Conservation (phyloP, 1,140 invertebrate genomes). For the Luehdorfia chinensis region DNA sequence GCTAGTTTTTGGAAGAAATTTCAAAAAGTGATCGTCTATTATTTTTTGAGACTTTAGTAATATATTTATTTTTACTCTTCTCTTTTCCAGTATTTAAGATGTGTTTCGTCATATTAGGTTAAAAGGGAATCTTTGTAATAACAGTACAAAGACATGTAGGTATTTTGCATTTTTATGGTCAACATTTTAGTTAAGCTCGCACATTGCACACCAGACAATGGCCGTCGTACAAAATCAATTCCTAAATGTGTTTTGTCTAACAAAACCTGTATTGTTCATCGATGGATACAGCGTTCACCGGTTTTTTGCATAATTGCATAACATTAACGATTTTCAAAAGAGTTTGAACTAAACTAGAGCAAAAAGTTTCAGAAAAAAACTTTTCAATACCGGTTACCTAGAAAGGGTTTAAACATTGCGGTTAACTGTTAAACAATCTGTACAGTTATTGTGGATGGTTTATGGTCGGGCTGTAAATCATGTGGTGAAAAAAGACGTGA, state of each 20-base stretch:
- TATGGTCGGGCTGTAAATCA: slow-evolving; percentile 68
- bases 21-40: no score
- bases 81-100: slow-evolving; percentile 7
- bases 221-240: slow-evolving; percentile 22
- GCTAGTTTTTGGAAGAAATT: no score
- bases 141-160: slow-evolving; percentile 14
- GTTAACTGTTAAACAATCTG: slow-evolving; percentile 73
- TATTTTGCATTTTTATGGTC: slow-evolving; percentile 22
- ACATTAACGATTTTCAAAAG: slow-evolving; percentile 50
- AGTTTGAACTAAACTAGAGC: slow-evolving; percentile 57
- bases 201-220: slow-evolving; percentile 27
- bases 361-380: slow-evolving; percentile 52
- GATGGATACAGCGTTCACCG: slow-evolving; percentile 35
- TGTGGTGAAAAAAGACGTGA: slow-evolving; percentile 66
- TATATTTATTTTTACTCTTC: no score
- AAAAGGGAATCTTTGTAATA: slow-evolving; percentile 12
- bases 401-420: slow-evolving; percentile 72
- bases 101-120: slow-evolving; percentile 1
- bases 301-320: slow-evolving; percentile 72
- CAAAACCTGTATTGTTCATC: slow-evolving; percentile 28
- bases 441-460: slow-evolving; percentile 70
- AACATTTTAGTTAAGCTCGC: slow-evolving; percentile 19
- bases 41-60: no score
- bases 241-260: slow-evolving; percentile 25
- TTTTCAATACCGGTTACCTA: slow-evolving; percentile 55